Percentiles rank a stretch among this genome's conserved stretches.
phyloP scores from a whole-genome alignment of 2,888 invertebrate species.

The Ormyrus labotus region DNA sequence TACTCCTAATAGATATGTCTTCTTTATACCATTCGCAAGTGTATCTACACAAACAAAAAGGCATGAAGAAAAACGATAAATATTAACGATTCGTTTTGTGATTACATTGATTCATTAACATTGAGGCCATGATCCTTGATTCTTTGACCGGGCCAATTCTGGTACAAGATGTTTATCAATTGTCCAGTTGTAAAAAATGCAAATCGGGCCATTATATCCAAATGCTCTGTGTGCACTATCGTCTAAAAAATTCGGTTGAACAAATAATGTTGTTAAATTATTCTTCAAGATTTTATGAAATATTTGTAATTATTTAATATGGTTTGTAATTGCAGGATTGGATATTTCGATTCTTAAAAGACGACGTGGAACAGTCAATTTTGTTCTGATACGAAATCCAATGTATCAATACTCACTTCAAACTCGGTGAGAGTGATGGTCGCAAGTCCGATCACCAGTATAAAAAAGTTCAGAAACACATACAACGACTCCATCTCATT shows the following conservation, averaged over 20 bases:
- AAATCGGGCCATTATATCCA: slow-evolving; percentile 21
- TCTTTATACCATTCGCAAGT: slow-evolving; percentile 13
- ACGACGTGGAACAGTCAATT: no score
- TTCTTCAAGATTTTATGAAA: background rate
- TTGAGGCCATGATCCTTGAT: slow-evolving; percentile 29
- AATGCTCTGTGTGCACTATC: background rate
- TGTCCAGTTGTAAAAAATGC: slow-evolving; percentile 4
- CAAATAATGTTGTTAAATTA: background rate
- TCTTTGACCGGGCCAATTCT: slow-evolving; percentile 36
- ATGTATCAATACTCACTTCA: slow-evolving; percentile 1
- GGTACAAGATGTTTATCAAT: slow-evolving; percentile 23
- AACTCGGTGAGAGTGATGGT: slow-evolving; percentile 37
- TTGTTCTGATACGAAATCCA: no score
- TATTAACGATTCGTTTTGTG: background rate
- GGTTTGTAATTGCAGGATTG: no score
- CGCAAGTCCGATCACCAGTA: background rate
- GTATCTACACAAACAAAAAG: slow-evolving; percentile 3
- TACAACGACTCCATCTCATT: slow-evolving; percentile 28
- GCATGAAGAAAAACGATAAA: background rate
- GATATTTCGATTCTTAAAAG: no score
- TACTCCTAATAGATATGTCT: background rate
- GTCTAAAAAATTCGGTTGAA: background rate
- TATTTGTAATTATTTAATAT: background rate
- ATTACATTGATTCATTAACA: slow-evolving; percentile 16
- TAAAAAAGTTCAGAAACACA: slow-evolving; percentile 11